Base-by-base conservation (phyloP, 2,113 vertebrate species). In the Camelus bactrianus region DNA sequence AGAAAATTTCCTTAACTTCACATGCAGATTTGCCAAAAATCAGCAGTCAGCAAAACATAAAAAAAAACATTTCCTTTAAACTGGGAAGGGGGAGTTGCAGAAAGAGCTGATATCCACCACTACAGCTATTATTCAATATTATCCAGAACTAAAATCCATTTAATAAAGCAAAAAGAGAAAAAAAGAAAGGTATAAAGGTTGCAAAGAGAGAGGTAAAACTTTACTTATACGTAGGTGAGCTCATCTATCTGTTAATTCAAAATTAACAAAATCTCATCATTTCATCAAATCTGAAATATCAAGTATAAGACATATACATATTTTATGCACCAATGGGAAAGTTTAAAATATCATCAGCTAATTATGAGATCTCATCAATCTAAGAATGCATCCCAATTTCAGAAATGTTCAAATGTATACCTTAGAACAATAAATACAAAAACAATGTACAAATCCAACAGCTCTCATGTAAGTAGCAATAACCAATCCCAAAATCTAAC, bases 201-300 rank as follows among this genome's bases (percentile, higher is more conserved):
- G 2, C 52, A 60, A 93, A 87, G 38, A 65, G 3, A 80, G 26
- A 87, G 3, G 30, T 42, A 87, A 69, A 87, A 32, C 50, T 48
- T 70, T 42, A 75, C 22, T 84, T 86, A 88, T 60, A 50, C 52
- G 56, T 46, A 48, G 14, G 32, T 60, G 48, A 70, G 50, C 70
- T 94, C 50, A 91, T 76, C 50, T 89, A 75, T 32, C 64, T 81
- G 16, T n/a, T 8, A 82, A 13, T 52, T 50, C 62, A 91, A 56
- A 50, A 60, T 52, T 60, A 88, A 89, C 14, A 76, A 94, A 91
- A 65, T 50, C 22, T 22, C 16, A 6, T 81, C 38, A 87, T 48
- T 83, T 91, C n/a, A 84, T 84, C 82, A 96, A 65, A 65, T 58
- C 54, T 67, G 83, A 91, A 93, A 67, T 26, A 90, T 32, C 20